Conservation (phyloP, 2,888 invertebrate species). For the Drosophila infuscata region DNA sequence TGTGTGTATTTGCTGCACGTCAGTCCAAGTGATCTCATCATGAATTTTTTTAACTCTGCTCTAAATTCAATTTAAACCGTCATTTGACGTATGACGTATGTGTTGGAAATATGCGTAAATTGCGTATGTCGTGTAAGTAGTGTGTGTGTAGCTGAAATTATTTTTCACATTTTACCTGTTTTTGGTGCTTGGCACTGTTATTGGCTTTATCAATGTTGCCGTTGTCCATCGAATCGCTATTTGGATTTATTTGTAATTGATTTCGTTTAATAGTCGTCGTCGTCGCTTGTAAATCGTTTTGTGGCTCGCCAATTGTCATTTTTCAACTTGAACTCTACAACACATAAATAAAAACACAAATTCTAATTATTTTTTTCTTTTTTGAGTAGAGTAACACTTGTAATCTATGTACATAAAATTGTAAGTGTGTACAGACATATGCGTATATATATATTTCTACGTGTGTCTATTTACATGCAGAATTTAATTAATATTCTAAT, state of each 20-base stretch:
- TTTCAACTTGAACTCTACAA: conserved; percentile 23
- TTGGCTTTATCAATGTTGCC: conserved; percentile 41
- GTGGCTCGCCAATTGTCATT: conserved; percentile 77
- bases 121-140: background rate
- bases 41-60: conserved; percentile 5
- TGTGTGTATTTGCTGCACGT: conserved; percentile 3
- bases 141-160: background rate
- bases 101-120: background rate
- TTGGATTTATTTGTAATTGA: conserved; percentile 32
- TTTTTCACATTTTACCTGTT: conserved; percentile 39
- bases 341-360: background rate
- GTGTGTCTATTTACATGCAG: conserved; percentile 1
- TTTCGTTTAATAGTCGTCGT: conserved; percentile 33
- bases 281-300: conserved; percentile 59
- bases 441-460: background rate
- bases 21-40: conserved; percentile 42
- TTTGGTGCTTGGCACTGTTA: conserved; percentile 39
- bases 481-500: background rate
- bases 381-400: background rate
- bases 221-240: conserved; percentile 51
- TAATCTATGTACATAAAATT: background rate
- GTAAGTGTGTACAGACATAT: background rate
- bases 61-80: conserved; percentile 13
- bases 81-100: background rate
- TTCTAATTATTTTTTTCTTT: background rate